Base-by-base conservation (phyloP, 1,140 invertebrate species). In the Adelges cooleyi region DNA sequence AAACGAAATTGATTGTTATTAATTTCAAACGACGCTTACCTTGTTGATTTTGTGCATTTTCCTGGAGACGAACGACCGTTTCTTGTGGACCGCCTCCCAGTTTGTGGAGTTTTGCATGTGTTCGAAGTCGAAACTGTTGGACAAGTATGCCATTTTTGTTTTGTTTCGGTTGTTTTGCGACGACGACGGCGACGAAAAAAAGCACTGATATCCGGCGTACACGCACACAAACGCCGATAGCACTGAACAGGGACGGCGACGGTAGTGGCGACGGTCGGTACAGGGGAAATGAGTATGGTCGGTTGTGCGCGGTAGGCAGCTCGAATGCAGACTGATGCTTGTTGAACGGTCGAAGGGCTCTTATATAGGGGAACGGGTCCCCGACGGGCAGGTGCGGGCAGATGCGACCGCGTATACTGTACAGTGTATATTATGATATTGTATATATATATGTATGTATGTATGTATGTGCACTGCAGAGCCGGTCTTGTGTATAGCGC, bases 1-100 rank as follows among this genome's bases (percentile, higher is more conserved):
- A n/a, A n/a, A n/a, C n/a, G n/a, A n/a, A n/a, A n/a, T n/a, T n/a
- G n/a, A n/a, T n/a, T n/a, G n/a, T n/a, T n/a, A n/a, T n/a, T n/a
- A n/a, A n/a, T n/a, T n/a, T n/a, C n/a, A n/a, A 38, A 22, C 20
- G 33, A 23, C 36, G 20, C 38, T 62, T 48, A 62, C 56, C 56
- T 62, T 62, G 8, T 62, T 62, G 56, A 62, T 62, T 48, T 62
- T 62, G 56, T 62, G 56, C 8, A 62, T 46, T 13, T 62, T 62
- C 22, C 56, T 20, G 22, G 56, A 40, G 56, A 62, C 56, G 56
- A 62, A 62, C 0, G 56, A 62, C 10, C 56, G 56, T 48, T 62
- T 62, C 17, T 62, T 62, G 9, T 62, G 42, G 10, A 62, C 40
- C 38, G 11, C 56, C 17, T 62, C 25, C 56, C 56, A 62, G 56